Evolutionary conservation across 2,888 invertebrate genomes (phyloP), one percentile per base, ranked within the genome.

Genomic region (Apocheima hispidaria): DNA sequence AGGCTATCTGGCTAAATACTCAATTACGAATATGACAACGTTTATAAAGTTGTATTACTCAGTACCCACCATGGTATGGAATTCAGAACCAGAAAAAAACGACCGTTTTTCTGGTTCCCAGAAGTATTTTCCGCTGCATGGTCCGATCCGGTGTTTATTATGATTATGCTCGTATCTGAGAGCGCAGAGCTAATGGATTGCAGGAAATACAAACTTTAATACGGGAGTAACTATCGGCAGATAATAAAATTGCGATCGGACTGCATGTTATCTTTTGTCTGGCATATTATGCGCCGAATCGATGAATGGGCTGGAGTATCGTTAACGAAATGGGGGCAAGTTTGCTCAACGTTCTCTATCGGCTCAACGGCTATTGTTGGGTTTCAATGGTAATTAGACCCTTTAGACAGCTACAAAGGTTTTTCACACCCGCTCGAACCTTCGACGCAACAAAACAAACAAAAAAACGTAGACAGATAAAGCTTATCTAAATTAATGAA

Each of bases 301-400:
- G 65, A 62, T 64, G 52, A 70, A 73, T 68, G 70, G 58, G 71
- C 61, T 43, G 35, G 44, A 61, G 64, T 60, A 58, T 76, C 64
- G 78, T 74, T 76, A 75, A 69, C 66, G 49, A 72, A 82, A 78
- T 71, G 71, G 70, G 75, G 71, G 66, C 79, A 75, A 74, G 63
- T 76, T 77, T 78, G 73, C 68, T 73, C 67, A 71, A 74, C 66
- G 67, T 72, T 70, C 72, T 35, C 71, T 68, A 10, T 41, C 33
- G 54, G 28, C 43, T 59, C 35, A 68, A 71, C 72, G 74, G 78
- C 66, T 76, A 74, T 72, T 63, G 69, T 70, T 59, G 59, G 68
- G 68, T 77, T 73, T 75, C 70, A 72, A 79, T 71, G 75, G 68
- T 83, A 85, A 86, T 85, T 78, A 76, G 75, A 77, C 80, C 83